Conservation (phyloP, 2,113 vertebrate genomes). For the Pluvianellus socialis region DNA sequence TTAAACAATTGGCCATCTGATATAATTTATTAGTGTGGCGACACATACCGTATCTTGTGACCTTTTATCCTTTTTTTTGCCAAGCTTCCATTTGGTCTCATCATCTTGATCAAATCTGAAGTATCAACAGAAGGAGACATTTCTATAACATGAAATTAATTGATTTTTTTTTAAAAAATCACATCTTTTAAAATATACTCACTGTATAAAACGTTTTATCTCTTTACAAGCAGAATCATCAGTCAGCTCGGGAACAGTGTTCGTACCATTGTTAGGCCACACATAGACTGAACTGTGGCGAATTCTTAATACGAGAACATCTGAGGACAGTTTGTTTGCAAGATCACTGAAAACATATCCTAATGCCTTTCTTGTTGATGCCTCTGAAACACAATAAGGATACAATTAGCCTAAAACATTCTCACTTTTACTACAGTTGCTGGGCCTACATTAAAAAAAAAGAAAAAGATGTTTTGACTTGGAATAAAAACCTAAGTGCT, state of each 20-base stretch:
- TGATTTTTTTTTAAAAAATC: not conserved
- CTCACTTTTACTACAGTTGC: not conserved
- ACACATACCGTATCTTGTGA: constrained; percentile 68
- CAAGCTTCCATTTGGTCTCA: constrained; percentile 69
- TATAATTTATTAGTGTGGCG: not conserved
- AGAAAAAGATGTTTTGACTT: not conserved
- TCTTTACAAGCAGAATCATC: constrained; percentile 79
- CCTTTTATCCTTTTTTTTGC: constrained; percentile 79
- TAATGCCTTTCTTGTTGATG: constrained; percentile 75
- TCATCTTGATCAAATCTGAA: constrained; percentile 76
- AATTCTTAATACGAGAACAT: constrained; percentile 83
- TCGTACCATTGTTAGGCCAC: constrained; percentile 85
- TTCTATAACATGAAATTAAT: not conserved
- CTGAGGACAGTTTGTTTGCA: constrained; percentile 81
- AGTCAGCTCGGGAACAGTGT: constrained; percentile 74
- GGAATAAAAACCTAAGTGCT: not conserved
- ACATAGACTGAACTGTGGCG: constrained; percentile 83
- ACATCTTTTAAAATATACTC: constrained; percentile 47
- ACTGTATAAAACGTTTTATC: constrained; percentile 81
- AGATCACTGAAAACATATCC: constrained; percentile 81
- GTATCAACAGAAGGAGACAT: constrained; percentile 16
- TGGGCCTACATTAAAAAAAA: not conserved
- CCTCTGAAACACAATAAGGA: constrained; percentile 70
- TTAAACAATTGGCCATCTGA: not conserved
- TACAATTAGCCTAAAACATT: not conserved